A percentile compares a stretch with the other conserved stretches of the same genome.
These are phyloP conservation scores for Protaetia brevitarsis DNA, from an alignment of 1,140 invertebrate genomes.

Conservation along the genomic window DNA sequence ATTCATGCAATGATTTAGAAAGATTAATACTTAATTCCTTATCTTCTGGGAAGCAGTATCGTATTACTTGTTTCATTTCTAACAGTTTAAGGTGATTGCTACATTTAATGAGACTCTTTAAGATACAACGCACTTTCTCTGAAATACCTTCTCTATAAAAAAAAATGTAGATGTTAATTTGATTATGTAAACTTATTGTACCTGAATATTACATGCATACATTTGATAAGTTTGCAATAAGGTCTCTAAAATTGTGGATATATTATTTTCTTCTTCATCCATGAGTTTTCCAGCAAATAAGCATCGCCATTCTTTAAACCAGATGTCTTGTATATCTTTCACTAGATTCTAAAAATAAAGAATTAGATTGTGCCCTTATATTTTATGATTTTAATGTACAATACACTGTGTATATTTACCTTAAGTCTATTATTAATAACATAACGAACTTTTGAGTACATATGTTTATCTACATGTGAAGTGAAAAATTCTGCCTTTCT, in stretches of 20 bases:
- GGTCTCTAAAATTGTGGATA: constrained; percentile 6
- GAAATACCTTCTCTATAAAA: neutral
- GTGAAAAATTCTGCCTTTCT: neutral
- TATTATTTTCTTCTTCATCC: constrained; percentile 19
- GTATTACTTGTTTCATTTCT: constrained; percentile 32
- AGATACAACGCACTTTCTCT: constrained; percentile 29
- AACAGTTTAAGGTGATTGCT: constrained; percentile 27
- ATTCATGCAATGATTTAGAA: constrained; percentile 12
- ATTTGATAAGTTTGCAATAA: neutral
- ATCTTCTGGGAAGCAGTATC: constrained; percentile 32
- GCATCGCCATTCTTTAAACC: constrained; percentile 41
- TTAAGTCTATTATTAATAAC: neutral
- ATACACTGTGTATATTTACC: too few species aligned
- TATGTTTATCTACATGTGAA: neutral
- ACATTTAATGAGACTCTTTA: constrained; percentile 29
- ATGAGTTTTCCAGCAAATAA: constrained; percentile 41
- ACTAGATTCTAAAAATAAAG: constrained; percentile 36
- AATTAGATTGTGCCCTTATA: too few species aligned
- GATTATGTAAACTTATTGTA: too few species aligned
- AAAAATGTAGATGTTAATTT: neutral
- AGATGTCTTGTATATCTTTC: constrained; percentile 36
- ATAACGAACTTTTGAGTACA: neutral
- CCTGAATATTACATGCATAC: neutral
- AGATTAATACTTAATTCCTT: constrained; percentile 28
- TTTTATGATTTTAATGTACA: too few species aligned